phyloP scores from a whole-genome alignment of 2,113 vertebrate species.

The Siniperca knerii region DNA sequence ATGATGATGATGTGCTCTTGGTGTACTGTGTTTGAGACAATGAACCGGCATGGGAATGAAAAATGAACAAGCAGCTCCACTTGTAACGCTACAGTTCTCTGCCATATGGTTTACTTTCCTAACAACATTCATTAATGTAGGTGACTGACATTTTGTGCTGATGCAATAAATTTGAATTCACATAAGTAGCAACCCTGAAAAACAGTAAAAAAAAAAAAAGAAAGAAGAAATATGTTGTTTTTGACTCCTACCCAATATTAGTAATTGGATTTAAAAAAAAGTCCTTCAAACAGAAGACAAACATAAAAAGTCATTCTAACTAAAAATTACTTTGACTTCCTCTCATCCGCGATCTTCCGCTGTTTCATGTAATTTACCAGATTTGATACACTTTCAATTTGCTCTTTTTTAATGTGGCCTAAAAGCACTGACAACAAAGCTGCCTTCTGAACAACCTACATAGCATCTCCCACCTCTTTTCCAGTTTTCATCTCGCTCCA shows the following conservation, averaged over 20 bases:
- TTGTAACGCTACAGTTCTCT: background rate
- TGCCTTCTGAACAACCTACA: conserved; percentile 64
- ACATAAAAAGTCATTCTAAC: background rate
- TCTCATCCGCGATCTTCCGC: background rate
- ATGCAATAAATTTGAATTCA: conserved; percentile 9
- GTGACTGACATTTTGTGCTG: conserved; percentile 6
- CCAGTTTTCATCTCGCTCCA: conserved; percentile 69
- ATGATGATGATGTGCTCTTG: conserved; percentile 6
- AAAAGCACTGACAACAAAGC: conserved; percentile 53
- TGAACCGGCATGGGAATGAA: background rate
- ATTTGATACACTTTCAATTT: conserved; percentile 41
- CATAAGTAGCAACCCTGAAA: background rate
- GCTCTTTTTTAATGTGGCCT: background rate
- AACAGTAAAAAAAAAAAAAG: background rate
- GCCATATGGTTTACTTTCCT: conserved; percentile 23
- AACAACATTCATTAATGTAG: conserved; percentile 19
- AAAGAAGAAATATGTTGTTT: conserved; percentile 6
- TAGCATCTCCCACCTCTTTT: conserved; percentile 45
- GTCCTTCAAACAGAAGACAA: conserved; percentile 21
- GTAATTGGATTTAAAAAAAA: conserved; percentile 16
- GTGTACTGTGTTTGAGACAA: background rate
- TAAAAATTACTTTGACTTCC: conserved; percentile 26
- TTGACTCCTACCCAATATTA: background rate
- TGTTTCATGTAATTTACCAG: conserved; percentile 43
- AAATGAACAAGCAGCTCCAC: conserved; percentile 5